Conservation (phyloP, 2,888 invertebrate genomes). For the Acholoe squamosa region DNA sequence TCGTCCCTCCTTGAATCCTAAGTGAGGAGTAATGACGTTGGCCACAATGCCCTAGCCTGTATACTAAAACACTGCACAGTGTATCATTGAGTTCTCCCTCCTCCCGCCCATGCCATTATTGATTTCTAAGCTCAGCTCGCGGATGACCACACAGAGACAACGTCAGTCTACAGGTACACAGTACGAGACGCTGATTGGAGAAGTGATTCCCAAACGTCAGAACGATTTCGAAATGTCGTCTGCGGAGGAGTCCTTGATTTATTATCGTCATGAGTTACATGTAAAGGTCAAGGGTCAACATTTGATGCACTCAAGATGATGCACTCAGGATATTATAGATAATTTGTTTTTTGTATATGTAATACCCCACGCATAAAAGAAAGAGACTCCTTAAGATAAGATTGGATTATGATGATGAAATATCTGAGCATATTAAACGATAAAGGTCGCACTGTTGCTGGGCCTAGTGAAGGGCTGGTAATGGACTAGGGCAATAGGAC, state of each 20-base stretch:
- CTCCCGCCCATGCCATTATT: background rate
- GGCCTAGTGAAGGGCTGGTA: too few species aligned
- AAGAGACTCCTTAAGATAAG: background rate
- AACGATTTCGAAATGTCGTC: constrained; percentile 1
- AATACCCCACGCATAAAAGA: background rate
- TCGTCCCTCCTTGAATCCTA: constrained; percentile 3
- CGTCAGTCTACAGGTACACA: too few species aligned
- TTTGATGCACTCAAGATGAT: background rate
- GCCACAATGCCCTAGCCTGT: background rate
- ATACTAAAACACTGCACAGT: background rate
- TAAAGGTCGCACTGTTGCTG: background rate
- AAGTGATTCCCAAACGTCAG: too few species aligned
- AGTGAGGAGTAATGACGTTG: constrained; percentile 30
- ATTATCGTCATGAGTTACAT: background rate
- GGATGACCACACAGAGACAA: too few species aligned
- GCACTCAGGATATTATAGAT: background rate
- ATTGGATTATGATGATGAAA: constrained; percentile 13
- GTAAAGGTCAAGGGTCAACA: constrained; percentile 21
- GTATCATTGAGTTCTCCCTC: background rate
- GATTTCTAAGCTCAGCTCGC: background rate
- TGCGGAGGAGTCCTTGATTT: background rate
- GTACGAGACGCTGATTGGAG: too few species aligned
- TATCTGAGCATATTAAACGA: background rate
- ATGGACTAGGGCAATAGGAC: too few species aligned
- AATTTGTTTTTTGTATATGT: background rate